Evolutionary conservation across 2,888 invertebrate species (phyloP).

Genomic region (Abscondita cerata): DNA sequence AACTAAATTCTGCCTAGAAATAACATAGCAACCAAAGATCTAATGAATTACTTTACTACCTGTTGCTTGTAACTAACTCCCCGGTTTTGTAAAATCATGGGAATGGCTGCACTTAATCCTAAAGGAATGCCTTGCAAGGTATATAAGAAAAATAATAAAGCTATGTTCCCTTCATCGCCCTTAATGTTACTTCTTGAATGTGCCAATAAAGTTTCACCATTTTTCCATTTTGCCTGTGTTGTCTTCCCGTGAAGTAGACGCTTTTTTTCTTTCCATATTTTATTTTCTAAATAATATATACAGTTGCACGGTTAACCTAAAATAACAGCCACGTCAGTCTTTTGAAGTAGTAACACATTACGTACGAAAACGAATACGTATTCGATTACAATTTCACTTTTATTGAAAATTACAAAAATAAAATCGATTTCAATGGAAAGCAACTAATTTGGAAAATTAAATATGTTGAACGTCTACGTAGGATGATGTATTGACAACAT

Average conservation of each 20-base stretch:
- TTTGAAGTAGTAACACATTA: no score
- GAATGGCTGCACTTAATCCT: conserved; percentile 92
- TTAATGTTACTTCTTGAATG: conserved; percentile 56
- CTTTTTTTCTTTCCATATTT: conserved; percentile 38
- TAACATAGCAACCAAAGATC: conserved; percentile 12
- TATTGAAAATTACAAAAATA: no score
- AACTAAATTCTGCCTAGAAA: conserved; percentile 87
- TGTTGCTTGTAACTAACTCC: conserved; percentile 95
- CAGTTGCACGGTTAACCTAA: conserved; percentile 20
- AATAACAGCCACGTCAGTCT: conserved; percentile 36
- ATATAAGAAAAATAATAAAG: conserved; percentile 89
- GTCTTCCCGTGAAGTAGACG: conserved; percentile 39
- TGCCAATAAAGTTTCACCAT: conserved; percentile 43
- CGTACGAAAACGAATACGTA: no score
- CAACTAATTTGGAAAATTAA: no score
- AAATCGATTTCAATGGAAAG: no score
- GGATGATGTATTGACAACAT: no score
- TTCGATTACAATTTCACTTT: no score
- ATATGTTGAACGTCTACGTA: no score
- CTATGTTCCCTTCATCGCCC: conserved; percentile 83
- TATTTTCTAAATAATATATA: background rate
- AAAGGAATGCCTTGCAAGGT: conserved; percentile 95
- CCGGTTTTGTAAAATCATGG: conserved; percentile 92
- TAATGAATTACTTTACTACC: conserved; percentile 53
- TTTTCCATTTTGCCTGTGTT: conserved; percentile 45